Conservation (phyloP, 2,113 vertebrate species). For the Pleuronectes platessa region DNA sequence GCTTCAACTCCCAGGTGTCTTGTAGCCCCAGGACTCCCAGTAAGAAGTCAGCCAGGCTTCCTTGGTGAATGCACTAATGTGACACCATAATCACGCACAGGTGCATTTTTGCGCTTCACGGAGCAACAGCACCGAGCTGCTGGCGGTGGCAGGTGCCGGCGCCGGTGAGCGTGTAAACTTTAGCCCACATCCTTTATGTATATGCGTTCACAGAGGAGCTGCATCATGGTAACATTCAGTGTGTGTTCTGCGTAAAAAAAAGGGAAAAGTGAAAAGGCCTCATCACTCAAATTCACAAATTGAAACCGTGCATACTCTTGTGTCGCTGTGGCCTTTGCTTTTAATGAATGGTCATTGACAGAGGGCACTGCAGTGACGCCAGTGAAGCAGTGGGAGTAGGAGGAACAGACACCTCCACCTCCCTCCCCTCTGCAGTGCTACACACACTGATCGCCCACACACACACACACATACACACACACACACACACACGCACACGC, state of each 20-base stretch:
- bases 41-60: constrained; percentile 55
- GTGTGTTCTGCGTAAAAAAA: constrained; percentile 14
- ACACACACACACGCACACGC: constrained; percentile 49
- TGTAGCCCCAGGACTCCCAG: constrained; percentile 66
- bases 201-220: not conserved
- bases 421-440: constrained; percentile 58
- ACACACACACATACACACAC: constrained; percentile 43
- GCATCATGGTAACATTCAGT: not conserved
- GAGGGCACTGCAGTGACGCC: constrained; percentile 49
- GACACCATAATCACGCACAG: constrained; percentile 75
- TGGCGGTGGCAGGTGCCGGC: constrained; percentile 46
- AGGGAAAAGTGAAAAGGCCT: not conserved
- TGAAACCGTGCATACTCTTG: not conserved
- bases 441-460: constrained; percentile 20
- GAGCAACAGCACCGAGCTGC: constrained; percentile 45
- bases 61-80: constrained; percentile 73
- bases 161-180: constrained; percentile 27
- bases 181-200: constrained; percentile 2
- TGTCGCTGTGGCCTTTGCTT: constrained; percentile 11
- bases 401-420: constrained; percentile 62
- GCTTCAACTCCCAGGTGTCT: constrained; percentile 70
- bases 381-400: constrained; percentile 42
- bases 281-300: constrained; percentile 18
- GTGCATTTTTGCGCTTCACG: constrained; percentile 64
- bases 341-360: constrained; percentile 39